Base-by-base conservation (phyloP, 1,140 invertebrate species). In the Cotesia glomerata region DNA sequence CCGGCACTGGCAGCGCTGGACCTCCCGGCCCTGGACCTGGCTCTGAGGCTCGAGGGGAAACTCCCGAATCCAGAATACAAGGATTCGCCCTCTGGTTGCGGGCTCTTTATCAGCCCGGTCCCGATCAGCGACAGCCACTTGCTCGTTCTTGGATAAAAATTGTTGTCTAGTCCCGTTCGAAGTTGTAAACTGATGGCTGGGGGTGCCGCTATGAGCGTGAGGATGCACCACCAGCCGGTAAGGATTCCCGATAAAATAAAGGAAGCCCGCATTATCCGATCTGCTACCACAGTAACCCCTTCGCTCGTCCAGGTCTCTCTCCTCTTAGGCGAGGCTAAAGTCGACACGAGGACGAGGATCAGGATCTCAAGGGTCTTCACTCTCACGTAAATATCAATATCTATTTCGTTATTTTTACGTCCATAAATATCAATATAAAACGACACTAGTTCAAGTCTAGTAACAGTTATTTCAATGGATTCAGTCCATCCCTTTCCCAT, bases 241-340 rank as follows among this genome's bases (percentile, higher is more conserved):
- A 86, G 78, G 75, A 86, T 78, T 75, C 84, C 84, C 76, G 80
- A 81, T 78, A 86, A 81, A 79, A 86, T 78, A 77, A 86, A 78
- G 80, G 76, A 81, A 80, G 81, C 81, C 85, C 85, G 84, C 85
- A 85, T 85, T 78, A 82, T 86, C 84, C 80, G 78, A 80, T 74
- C 78, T 83, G 79, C 67, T 79, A 79, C 69, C 71, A 70, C 75
- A 63, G 74, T 76, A 52, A 64, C 16, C 26, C 54, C 65, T 59
- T 58, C 63, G 52, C 68, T 66, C 81, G 81, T 83, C 82, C 85
- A 83, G 84, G 62, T 56, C 64, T 52, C 70, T 65, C 52, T 36
- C 61, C 70, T 58, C 62, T 36, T 45, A 14, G n/a, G 13, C 58
- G 39, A 49, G 9, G 52, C 51, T 26, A 26, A 26, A 18, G 63